These are phyloP conservation scores for Leucoptera coffeella DNA, from an alignment of 2,888 invertebrate genomes.

Conservation along the genomic window DNA sequence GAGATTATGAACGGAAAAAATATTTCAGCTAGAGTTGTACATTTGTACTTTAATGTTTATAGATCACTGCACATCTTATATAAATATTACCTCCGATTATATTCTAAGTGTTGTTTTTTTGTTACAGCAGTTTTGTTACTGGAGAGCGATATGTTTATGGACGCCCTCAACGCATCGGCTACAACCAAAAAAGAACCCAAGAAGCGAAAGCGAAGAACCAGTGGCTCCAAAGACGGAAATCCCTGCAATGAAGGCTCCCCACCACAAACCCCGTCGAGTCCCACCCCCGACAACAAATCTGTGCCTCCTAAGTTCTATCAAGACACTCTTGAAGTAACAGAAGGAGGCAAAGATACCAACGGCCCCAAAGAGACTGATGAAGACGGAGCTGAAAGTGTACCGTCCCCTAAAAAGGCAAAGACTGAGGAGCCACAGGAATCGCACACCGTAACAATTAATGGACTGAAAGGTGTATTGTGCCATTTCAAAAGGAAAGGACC, in stretches of 20 bases:
- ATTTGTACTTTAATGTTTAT: too few species aligned
- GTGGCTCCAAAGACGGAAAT: conserved; percentile 62
- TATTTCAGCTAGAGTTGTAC: too few species aligned
- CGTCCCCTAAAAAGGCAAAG: conserved; percentile 14
- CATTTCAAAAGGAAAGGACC: conserved; percentile 70
- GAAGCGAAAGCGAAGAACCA: conserved; percentile 71
- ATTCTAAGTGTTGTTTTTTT: conserved; percentile 16
- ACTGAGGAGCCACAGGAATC: conserved; percentile 28
- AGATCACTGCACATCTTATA: too few species aligned
- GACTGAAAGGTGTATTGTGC: conserved; percentile 69
- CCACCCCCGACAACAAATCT: conserved; percentile 35
- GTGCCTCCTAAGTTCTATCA: conserved; percentile 80
- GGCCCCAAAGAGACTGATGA: conserved; percentile 16
- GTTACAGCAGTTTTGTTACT: conserved; percentile 68
- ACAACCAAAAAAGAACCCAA: conserved; percentile 70
- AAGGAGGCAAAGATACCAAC: too few species aligned
- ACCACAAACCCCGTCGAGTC: conserved; percentile 39
- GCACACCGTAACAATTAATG: conserved; percentile 45
- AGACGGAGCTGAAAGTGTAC: conserved; percentile 3
- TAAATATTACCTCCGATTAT: too few species aligned
- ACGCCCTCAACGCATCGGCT: conserved; percentile 74
- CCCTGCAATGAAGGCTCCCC: conserved; percentile 45
- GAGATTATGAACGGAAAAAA: too few species aligned
- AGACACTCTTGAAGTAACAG: conserved; percentile 79
- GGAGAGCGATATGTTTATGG: conserved; percentile 93